A percentile compares a stretch with the other conserved stretches of the same genome.
Conservation (phyloP, 2,888 invertebrate species). For the Lepetodrilus schrolli region DNA sequence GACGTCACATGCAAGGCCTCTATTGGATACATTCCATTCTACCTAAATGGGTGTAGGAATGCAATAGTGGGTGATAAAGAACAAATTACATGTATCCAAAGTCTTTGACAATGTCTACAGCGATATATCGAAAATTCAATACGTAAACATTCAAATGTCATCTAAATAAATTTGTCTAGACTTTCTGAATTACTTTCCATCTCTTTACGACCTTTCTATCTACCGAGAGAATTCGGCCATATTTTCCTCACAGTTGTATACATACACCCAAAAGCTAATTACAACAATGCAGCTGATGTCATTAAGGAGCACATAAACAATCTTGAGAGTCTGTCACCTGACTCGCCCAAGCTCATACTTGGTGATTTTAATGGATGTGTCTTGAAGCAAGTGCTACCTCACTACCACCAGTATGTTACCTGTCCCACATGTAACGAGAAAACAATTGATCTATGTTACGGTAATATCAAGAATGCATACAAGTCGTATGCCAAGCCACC, state of each 20-base stretch:
- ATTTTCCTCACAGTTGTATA: neutral
- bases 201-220: neutral
- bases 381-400: neutral
- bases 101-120: too few relatives aligned
- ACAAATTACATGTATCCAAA: too few relatives aligned
- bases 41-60: too few relatives aligned
- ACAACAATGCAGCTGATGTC: neutral
- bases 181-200: too few relatives aligned
- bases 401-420: neutral
- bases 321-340: neutral
- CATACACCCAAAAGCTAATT: conserved; percentile 6
- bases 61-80: too few relatives aligned
- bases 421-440: neutral
- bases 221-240: conserved; percentile 2
- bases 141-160: too few relatives aligned
- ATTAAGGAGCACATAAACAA: neutral
- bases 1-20: too few relatives aligned
- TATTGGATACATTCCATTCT: too few relatives aligned
- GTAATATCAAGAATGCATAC: neutral
- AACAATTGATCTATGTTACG: conserved; percentile 4
- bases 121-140: too few relatives aligned
- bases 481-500: neutral
- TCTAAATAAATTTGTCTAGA: too few relatives aligned
- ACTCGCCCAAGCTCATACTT: neutral
- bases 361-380: neutral